Percentiles rank a stretch among this genome's conserved stretches.
These are phyloP conservation scores for Eupithecia insigniata DNA, from an alignment of 2,888 invertebrate species.

Conservation along the genomic window DNA sequence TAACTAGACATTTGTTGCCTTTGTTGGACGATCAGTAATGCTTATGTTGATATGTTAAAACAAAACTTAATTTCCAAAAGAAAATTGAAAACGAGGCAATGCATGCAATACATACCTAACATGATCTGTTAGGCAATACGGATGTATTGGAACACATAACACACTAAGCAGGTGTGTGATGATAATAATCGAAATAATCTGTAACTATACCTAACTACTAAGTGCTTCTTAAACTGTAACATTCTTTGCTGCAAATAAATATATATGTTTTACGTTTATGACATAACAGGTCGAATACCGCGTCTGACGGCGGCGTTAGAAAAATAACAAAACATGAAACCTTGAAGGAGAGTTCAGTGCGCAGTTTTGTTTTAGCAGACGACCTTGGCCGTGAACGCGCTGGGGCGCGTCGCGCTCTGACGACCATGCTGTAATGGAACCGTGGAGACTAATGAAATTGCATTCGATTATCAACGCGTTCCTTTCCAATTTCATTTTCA, in stretches of 20 bases:
- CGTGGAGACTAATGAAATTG: slow-evolving; percentile 70
- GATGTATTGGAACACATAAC: neutral
- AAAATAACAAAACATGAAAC: slow-evolving; percentile 44
- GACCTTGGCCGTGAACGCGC: slow-evolving; percentile 82
- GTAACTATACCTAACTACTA: too few relatives aligned
- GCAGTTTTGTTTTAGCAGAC: slow-evolving; percentile 75
- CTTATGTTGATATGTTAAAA: neutral
- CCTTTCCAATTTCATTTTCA: slow-evolving; percentile 52
- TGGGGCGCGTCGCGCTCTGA: slow-evolving; percentile 76
- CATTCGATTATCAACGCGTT: slow-evolving; percentile 73
- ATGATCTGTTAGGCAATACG: neutral
- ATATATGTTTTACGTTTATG: too few relatives aligned
- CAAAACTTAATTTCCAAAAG: neutral
- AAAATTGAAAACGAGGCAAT: neutral
- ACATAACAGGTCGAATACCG: neutral
- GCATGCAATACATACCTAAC: neutral
- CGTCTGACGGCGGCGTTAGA: slow-evolving; percentile 24
- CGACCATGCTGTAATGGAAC: slow-evolving; percentile 74
- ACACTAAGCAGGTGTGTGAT: neutral
- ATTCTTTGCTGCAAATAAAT: too few relatives aligned
- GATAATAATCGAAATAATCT: neutral
- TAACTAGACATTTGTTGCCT: slow-evolving; percentile 13
- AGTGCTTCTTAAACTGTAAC: too few relatives aligned
- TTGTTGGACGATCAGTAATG: neutral
- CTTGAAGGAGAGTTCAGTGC: slow-evolving; percentile 59